phyloP scores from a whole-genome alignment of 2,797 vertebrate genomes.

The Chelmon rostratus region DNA sequence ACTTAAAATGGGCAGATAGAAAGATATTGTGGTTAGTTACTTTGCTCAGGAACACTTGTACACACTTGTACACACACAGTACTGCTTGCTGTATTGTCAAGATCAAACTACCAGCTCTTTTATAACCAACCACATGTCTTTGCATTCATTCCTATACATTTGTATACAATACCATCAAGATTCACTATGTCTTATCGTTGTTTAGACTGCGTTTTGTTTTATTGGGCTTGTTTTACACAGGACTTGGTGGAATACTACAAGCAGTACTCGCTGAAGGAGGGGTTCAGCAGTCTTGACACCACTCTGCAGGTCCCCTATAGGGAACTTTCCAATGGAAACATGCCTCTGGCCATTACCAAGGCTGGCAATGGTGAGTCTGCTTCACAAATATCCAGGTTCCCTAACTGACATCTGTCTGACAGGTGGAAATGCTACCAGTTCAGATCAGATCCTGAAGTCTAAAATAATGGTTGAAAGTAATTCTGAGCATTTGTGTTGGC shows the following conservation, averaged over 20 bases:
- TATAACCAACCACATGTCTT: not conserved
- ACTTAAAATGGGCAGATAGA: not conserved
- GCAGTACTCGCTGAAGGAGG: constrained; percentile 94
- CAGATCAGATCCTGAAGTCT: constrained; percentile 33
- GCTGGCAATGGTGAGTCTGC: constrained; percentile 88
- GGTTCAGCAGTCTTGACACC: constrained; percentile 94
- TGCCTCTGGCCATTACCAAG: constrained; percentile 84
- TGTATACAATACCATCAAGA: not conserved
- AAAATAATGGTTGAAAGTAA: constrained; percentile 33
- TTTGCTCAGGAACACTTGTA: constrained; percentile 10
- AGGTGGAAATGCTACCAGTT: constrained; percentile 44
- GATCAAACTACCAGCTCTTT: constrained; percentile 3
- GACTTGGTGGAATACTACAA: constrained; percentile 94
- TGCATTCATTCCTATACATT: constrained; percentile 20
- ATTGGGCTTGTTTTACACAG: constrained; percentile 77
- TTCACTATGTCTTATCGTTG: not conserved
- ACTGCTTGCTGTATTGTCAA: not conserved
- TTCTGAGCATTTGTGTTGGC: constrained; percentile 45
- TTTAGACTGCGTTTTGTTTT: constrained; percentile 7
- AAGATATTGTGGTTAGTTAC: not conserved
- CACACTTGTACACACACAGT: too few species aligned
- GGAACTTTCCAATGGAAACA: constrained; percentile 85
- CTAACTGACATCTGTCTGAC: constrained; percentile 45
- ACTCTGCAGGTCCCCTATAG: constrained; percentile 92
- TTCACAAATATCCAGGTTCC: constrained; percentile 51